Conservation (phyloP, 1,140 invertebrate species). For the Campoletis sonorensis region DNA sequence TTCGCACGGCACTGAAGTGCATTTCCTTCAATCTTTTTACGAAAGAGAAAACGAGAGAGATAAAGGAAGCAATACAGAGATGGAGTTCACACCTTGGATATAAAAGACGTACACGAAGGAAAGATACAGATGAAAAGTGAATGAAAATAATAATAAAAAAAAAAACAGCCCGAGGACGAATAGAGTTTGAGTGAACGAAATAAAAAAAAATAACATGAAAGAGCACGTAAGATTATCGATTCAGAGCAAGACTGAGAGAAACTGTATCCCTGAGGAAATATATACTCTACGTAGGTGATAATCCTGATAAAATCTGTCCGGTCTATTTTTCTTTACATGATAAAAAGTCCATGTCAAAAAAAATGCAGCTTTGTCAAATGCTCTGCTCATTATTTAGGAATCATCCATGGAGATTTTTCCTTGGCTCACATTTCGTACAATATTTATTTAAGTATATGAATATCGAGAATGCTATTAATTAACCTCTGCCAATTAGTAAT, state of each 20-base stretch:
- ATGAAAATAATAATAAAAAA: slow-evolving; percentile 33
- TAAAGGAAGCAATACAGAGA: background rate
- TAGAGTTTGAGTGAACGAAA: slow-evolving; percentile 6
- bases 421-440: no score
- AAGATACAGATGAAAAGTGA: slow-evolving; percentile 9
- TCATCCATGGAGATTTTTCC: no score
- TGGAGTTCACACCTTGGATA: slow-evolving; percentile 38
- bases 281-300: slow-evolving; percentile 53
- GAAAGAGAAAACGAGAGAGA: background rate
- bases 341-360: background rate
- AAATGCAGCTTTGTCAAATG: no score
- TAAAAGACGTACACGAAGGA: slow-evolving; percentile 31
- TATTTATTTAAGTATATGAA: no score
- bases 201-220: slow-evolving; percentile 26
- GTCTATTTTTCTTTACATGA: background rate
- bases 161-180: slow-evolving; percentile 40
- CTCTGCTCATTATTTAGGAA: no score
- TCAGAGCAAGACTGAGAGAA: slow-evolving; percentile 13
- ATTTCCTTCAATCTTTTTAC: slow-evolving; percentile 39
- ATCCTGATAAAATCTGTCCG: slow-evolving; percentile 64
- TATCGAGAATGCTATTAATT: no score
- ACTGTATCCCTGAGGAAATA: slow-evolving; percentile 63
- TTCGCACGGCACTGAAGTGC: slow-evolving; percentile 65
- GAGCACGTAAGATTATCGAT: slow-evolving; percentile 16
- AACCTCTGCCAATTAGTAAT: no score